Evolutionary conservation across 2,797 vertebrate genomes (phyloP).

Genomic region (Myotis planiceps): DNA sequence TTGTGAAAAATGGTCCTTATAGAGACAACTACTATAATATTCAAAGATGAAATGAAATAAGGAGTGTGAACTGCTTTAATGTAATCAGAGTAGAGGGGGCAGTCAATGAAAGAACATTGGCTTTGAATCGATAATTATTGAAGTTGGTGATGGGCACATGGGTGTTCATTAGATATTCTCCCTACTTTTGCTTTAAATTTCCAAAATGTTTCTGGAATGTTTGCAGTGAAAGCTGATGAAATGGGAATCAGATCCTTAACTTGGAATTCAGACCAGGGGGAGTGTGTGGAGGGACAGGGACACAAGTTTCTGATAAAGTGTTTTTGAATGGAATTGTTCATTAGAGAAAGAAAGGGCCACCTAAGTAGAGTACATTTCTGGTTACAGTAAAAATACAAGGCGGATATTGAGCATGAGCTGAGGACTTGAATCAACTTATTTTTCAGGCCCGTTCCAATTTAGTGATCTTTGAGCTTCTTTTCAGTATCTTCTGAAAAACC

Average conservation of each 20-base stretch:
- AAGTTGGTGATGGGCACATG: background rate
- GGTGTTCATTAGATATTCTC: background rate
- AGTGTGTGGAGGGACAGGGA: background rate
- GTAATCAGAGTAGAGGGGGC: background rate
- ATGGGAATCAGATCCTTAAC: background rate
- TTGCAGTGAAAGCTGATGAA: background rate
- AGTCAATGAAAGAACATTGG: conserved; percentile 17
- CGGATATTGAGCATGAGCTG: background rate
- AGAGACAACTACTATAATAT: background rate
- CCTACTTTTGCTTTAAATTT: background rate
- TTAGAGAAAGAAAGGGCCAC: background rate
- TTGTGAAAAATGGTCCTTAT: background rate
- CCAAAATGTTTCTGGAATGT: background rate
- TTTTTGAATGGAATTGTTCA: background rate
- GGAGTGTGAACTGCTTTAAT: background rate
- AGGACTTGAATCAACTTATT: background rate
- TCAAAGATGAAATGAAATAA: background rate
- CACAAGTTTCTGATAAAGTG: background rate
- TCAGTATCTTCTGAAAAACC: background rate
- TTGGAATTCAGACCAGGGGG: background rate
- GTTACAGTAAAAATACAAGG: background rate
- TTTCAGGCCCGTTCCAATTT: background rate
- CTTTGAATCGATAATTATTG: background rate
- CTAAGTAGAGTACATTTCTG: background rate
- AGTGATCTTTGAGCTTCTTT: background rate